A percentile compares a stretch with the other conserved stretches of the same genome.
Evolutionary conservation across 2,888 invertebrate genomes (phyloP).

Genomic region (Geotrupes spiniger): DNA sequence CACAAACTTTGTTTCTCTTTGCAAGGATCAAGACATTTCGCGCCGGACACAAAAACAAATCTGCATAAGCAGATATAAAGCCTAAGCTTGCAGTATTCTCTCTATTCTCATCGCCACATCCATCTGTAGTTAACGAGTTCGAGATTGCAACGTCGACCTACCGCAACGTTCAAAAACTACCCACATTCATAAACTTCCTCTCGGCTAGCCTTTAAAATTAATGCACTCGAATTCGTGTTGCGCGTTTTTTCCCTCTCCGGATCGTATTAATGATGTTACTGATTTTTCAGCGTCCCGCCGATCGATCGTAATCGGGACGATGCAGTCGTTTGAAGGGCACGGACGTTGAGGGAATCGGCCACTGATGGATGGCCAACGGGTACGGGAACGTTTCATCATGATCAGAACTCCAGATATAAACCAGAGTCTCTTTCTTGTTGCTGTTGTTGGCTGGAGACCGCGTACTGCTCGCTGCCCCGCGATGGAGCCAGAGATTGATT

Average conservation of each 20-base stretch:
- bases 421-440: conserved; percentile 15
- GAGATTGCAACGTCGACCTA: conserved; percentile 13
- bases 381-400: conserved; percentile 19
- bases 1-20: too few relatives aligned
- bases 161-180: conserved; percentile 8
- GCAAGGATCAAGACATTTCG: too few relatives aligned
- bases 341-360: conserved; percentile 2
- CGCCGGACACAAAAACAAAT: too few relatives aligned
- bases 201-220: not conserved
- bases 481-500: conserved; percentile 35
- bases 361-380: conserved; percentile 2
- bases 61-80: too few relatives aligned
- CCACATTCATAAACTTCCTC: not conserved
- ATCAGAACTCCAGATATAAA: conserved; percentile 26
- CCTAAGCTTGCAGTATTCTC: too few relatives aligned
- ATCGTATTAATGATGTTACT: conserved; percentile 1
- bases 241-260: not conserved
- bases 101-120: too few relatives aligned
- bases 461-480: conserved; percentile 15
- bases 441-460: conserved; percentile 24
- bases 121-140: conserved; percentile 1
- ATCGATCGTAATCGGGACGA: conserved; percentile 3
- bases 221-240: not conserved
- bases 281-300: not conserved
- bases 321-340: not conserved